Base-by-base conservation (phyloP, 2,113 vertebrate genomes). In the Pleuronectes platessa region DNA sequence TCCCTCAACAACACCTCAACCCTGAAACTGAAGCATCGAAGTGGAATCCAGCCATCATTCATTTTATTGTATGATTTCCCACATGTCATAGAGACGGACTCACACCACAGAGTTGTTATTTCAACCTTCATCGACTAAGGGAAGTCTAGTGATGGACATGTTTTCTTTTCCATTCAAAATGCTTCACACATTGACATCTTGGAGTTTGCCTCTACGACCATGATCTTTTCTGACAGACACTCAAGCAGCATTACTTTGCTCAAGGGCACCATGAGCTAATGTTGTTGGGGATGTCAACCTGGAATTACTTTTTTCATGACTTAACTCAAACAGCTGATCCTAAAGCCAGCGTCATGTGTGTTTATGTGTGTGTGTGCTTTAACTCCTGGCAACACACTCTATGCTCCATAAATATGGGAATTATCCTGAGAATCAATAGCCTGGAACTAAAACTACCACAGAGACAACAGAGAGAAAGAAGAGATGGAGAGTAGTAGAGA, bases 231-330 rank as follows among this genome's bases (percentile, higher is more conserved):
- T 86, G 71, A 68, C 55, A 83, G 87, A 72, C 78, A 68, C 62
- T 5, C 9, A 54, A 68, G 61, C 75, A 53, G 17, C 63, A 71
- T 65, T 72, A 51, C 75, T 74, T 81, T 76, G 79, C 79, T 87
- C 55, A 86, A 88, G 81, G 90, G 70, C 86, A 90, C 85, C 82
- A 90, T 92, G 76, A 74, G 49, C 51, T 68, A 40, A 78, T 47
- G 65, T 53, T 64, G 42, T 72, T 74, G 5, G 21, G 73, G 76
- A 7, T 78, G 82, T 75, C 68, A 78, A 81, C 42, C 51, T 61
- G 27, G 14, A 71, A 68, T 63, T 0, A 37, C 1, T 67, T 61
- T 35, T 56, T 40, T 68, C 60, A 71, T 66, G 68, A 51, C 15
- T 64, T 60, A 23, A 63, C 35, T 68, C 31, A 31, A 71, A 49